Conservation (phyloP, 53 echinoderm and acorn worm species). For the Zoroaster sp. region DNA sequence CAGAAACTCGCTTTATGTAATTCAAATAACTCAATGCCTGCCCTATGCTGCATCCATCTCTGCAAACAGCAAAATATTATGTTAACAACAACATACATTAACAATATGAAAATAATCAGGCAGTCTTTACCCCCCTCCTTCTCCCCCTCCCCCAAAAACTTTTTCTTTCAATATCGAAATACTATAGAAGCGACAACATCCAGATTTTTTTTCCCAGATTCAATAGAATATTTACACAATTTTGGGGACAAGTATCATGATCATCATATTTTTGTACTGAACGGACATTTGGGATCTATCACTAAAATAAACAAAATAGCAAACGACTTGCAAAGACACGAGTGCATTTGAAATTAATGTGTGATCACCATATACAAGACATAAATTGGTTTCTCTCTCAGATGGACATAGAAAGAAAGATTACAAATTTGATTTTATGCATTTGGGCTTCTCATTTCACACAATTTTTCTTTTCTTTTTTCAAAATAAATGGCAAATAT, state of each 20-base stretch:
- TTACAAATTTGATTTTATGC: not conserved
- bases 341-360: not conserved
- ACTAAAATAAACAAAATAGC: not conserved
- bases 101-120: not conserved
- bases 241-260: not conserved
- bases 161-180: too few relatives aligned
- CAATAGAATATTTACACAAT: not conserved
- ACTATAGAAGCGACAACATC: too few relatives aligned
- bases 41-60: conserved; percentile 47
- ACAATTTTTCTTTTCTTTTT: too few relatives aligned
- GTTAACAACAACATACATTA: conserved; percentile 41
- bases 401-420: too few relatives aligned
- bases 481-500: not conserved
- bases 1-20: not conserved
- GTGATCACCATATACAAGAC: not conserved
- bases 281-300: not conserved
- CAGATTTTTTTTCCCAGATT: too few relatives aligned
- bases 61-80: conserved; percentile 48
- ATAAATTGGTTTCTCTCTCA: not conserved
- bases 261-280: not conserved
- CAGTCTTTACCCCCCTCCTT: not conserved
- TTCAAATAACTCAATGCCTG: conserved; percentile 15
- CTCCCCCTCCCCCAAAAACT: too few relatives aligned
- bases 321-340: not conserved
- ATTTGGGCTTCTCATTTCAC: too few relatives aligned